Evolutionary conservation across 37 sponge, comb jelly and placozoan species (phyloP), one percentile per base, ranked within the genome.

Genomic region (Axinella damicornis): DNA sequence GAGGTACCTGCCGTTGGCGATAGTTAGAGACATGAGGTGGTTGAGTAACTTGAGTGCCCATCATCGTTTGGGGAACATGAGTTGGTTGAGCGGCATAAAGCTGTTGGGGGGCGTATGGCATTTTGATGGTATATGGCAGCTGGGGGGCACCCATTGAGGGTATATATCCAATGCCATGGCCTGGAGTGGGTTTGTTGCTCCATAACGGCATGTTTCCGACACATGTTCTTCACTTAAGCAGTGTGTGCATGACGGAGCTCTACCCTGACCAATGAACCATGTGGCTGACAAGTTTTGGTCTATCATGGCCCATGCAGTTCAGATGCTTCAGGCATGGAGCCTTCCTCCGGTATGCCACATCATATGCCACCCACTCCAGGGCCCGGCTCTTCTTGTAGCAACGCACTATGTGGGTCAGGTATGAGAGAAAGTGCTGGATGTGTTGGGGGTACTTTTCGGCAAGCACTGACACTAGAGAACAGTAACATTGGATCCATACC

Each of bases 351-450:
- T 52, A 73, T 4, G 55, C 53, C 21, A 20, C 18, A 14, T 53
- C 74, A 27, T 73, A 73, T 6, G 36, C 28, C 17, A 73, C 55
- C 74, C 74, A 73, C 2, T n/a, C 30, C 15, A 22, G n/a, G 55
- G 54, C 74, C 74, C 9, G 5, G 34, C 27, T 30, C 34, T 35
- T 31, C 37, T 35, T 69, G 70, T 25, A 35, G 13, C 12, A 2
- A 2, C 37, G 30, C 21, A 69, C 34, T 2, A 69, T 69, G 34
- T n/a, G 22, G 37, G 6, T 31, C 70, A 14, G 70, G 70, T 69
- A 69, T 2, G 70, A 13, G 34, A 69, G 22, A 5, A 69, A 33
- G 34, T 69, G 21, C 34, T 19, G 37, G 2, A 69, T 69, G 21
- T 31, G 9, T 5, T 25, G 34, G 2, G 70, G 70, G 70, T 69